phyloP scores from a whole-genome alignment of 2,888 invertebrate species.

The Pristionchus entomophagus region DNA sequence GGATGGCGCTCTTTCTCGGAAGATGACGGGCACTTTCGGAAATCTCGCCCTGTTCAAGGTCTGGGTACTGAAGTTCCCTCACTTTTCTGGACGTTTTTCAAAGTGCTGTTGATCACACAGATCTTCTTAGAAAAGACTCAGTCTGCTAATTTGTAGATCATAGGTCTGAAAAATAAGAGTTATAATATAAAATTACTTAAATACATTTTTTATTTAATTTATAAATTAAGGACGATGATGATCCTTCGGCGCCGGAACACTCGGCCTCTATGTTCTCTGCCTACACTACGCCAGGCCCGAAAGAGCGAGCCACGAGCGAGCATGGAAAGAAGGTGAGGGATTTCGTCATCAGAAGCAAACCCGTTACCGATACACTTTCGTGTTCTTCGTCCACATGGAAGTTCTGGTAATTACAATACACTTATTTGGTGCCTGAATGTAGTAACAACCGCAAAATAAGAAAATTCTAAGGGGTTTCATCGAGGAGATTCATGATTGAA shows the following conservation, averaged over 20 bases:
- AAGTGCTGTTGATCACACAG: too few species aligned
- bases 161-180: too few species aligned
- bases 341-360: not conserved
- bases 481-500: not conserved
- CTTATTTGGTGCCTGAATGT: too few species aligned
- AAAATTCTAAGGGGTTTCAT: not conserved
- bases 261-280: slow-evolving; percentile 70
- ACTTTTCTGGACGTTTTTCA: too few species aligned
- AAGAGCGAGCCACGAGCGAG: slow-evolving; percentile 70
- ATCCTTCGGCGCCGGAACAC: slow-evolving; percentile 52
- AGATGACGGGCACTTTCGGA: slow-evolving; percentile 67
- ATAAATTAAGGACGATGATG: slow-evolving; percentile 53
- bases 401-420: not conserved
- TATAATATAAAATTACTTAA: too few species aligned
- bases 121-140: too few species aligned
- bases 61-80: too few species aligned
- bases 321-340: slow-evolving; percentile 65
- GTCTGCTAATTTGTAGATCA: not conserved
- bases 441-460: not conserved
- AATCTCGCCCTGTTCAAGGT: slow-evolving; percentile 73
- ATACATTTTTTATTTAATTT: too few species aligned
- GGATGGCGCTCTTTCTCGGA: slow-evolving; percentile 49
- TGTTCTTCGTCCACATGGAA: not conserved
- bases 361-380: not conserved
- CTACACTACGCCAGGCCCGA: slow-evolving; percentile 74